phyloP scores from a whole-genome alignment of 2,113 vertebrate genomes.

The Elaphurus davidianus region DNA sequence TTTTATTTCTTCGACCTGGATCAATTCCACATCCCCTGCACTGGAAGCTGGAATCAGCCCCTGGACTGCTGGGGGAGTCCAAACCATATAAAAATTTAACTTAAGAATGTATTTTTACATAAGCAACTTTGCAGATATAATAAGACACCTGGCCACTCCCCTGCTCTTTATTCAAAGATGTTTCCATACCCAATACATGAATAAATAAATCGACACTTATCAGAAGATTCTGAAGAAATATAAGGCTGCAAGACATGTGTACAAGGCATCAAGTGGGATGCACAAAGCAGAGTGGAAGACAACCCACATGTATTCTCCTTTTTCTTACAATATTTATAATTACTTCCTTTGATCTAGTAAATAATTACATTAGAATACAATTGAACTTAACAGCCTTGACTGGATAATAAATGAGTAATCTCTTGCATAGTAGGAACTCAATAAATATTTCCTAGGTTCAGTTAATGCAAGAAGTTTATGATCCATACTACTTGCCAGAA shows the following conservation, averaged over 20 bases:
- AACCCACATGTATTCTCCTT: not conserved
- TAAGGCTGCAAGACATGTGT: not conserved
- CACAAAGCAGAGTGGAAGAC: not conserved
- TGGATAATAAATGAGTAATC: not conserved
- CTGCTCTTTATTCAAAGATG: not conserved
- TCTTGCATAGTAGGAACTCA: not conserved
- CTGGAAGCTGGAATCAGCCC: not conserved
- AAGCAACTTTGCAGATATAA: not conserved
- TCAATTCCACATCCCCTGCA: not conserved
- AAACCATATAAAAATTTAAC: not conserved
- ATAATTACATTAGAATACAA: not conserved
- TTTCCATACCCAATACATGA: not conserved
- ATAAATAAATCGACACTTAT: not conserved
- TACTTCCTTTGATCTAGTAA: not conserved
- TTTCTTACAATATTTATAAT: not conserved
- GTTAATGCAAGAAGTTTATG: not conserved
- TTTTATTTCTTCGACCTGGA: not conserved
- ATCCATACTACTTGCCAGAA: not conserved
- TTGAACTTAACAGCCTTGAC: not conserved
- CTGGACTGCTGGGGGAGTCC: not conserved
- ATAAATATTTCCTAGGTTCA: not conserved
- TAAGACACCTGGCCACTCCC: fast-evolving
- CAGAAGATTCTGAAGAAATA: not conserved
- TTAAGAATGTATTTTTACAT: not conserved
- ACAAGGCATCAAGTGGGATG: not conserved